Conservation (phyloP, 1,140 invertebrate genomes). For the Asobara japonica region DNA sequence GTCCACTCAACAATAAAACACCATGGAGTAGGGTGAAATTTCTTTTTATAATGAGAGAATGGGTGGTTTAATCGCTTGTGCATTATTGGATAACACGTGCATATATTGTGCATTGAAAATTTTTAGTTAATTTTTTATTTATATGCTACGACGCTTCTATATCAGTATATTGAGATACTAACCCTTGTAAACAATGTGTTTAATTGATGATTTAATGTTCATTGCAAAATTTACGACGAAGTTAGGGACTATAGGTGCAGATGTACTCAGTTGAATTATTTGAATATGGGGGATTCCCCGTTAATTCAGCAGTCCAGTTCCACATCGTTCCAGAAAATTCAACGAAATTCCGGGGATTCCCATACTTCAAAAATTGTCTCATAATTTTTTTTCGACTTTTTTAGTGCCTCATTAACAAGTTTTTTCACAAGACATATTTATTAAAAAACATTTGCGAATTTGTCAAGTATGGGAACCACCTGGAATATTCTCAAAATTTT, state of each 20-base stretch:
- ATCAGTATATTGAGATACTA: conserved; percentile 1
- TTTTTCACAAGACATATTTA: too few relatives aligned
- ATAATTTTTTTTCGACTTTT: too few relatives aligned
- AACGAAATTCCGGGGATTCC: background rate
- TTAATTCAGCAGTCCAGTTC: too few relatives aligned
- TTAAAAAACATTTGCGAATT: too few relatives aligned
- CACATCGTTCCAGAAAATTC: too few relatives aligned
- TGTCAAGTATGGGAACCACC: too few relatives aligned
- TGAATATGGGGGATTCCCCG: too few relatives aligned
- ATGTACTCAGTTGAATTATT: background rate
- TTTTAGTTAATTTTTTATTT: conserved; percentile 5
- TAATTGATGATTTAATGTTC: conserved; percentile 2
- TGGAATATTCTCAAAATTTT: too few relatives aligned
- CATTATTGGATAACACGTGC: background rate
- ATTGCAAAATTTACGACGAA: background rate
- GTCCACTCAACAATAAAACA: background rate
- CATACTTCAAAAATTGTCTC: too few relatives aligned
- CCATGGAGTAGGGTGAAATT: too few relatives aligned
- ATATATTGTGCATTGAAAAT: background rate
- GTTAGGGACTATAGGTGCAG: background rate
- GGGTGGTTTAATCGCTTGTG: conserved; percentile 4
- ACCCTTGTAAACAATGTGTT: background rate
- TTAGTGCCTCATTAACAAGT: too few relatives aligned
- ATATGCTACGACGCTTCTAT: background rate
- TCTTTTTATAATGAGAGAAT: background rate